Evolutionary conservation across 2,113 vertebrate species (phyloP), one percentile per base, ranked within the genome.

Genomic region (Holacanthus passer): DNA sequence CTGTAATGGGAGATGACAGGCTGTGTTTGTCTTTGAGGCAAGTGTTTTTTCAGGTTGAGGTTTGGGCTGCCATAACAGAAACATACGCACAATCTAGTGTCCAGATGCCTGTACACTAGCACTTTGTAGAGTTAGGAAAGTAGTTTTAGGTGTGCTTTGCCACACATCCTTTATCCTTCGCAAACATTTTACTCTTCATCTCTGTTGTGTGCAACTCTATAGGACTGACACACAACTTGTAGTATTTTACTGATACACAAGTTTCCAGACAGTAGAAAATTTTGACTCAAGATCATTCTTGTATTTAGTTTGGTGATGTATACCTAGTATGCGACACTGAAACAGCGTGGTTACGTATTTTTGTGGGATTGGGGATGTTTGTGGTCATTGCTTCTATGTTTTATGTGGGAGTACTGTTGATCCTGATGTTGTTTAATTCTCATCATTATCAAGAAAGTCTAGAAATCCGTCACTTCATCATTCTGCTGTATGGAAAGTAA

Each of bases 61-160:
- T 79, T 80, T 73, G 82, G 68, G 41, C 63, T 16, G 48, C 43
- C 19, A 9, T 31, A 37, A 56, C 41, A 43, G 39, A 70, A 78
- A 70, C 24, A 48, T 85, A 89, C 82, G 80, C 85, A 91, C 89
- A 91, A 84, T 78, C 76, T 87, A 84, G 81, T 88, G 83, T 89
- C 45, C 88, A 79, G 79, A 58, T 22, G 82, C 72, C 79, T 84
- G 81, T 50, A 43, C 62, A 56, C 75, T 77, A 65, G 81, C 82
- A 81, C 78, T 86, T 67, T 75, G 43, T 87, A 70, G 71, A 73
- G 50, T 76, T 83, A 64, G 59, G 1, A 14, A 55, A 20, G 35
- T 73, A 41, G 72, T 58, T 68, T 75, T 71, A 48, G 39, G 8
- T 66, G 43, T 62, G 27, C 39, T 81, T 74, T 7, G 16, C 19